Evolutionary conservation across 2,888 invertebrate species (phyloP), one percentile per base, ranked within the genome.

Genomic region (Drosophila sordidula): DNA sequence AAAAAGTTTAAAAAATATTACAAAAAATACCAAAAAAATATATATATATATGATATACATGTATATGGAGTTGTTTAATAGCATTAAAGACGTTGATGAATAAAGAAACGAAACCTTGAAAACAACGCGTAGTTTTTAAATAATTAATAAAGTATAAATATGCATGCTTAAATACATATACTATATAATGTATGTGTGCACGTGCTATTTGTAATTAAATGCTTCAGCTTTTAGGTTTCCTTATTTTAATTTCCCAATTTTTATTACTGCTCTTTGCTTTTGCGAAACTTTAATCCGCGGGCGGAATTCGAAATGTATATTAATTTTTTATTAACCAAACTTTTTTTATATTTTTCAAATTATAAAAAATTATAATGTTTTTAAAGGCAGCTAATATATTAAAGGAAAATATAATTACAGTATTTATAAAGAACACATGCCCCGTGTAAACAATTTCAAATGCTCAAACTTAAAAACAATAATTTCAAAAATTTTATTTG

Each of bases 61-160:
- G 64, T 64, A 67, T 65, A 66, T 75, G 71, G 66, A 69, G 61
- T 67, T 72, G 70, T 69, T 71, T 73, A 62, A 66, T 75, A 75
- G 80, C 75, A 51, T 77, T 73, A 72, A 70, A 64, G 45, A 80
- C 70, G 80, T 80, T 80, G 78, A 72, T 79, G 63, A 52, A 56
- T 64, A 55, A 51, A 34, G 4, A 4, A 34, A 12, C 34, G 34
- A 34, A 34, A 59, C 54, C 12, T 64, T 49, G 49, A 50, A 16
- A 29, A 47, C 56, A 58, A 52, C 67, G 66, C 68, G 78, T 81
- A 75, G 69, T 68, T 78, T 64, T 65, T 64, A 64, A 73, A 73
- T 56, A 61, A 67, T 58, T 54, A 42, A 44, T 32, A 73, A 42
- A 42, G 49, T 47, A 59, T 38, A 62, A 62, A 59, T 46, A 57